These are phyloP conservation scores for Nibea albiflora DNA, from an alignment of 2,113 vertebrate species.

Conservation along the genomic window DNA sequence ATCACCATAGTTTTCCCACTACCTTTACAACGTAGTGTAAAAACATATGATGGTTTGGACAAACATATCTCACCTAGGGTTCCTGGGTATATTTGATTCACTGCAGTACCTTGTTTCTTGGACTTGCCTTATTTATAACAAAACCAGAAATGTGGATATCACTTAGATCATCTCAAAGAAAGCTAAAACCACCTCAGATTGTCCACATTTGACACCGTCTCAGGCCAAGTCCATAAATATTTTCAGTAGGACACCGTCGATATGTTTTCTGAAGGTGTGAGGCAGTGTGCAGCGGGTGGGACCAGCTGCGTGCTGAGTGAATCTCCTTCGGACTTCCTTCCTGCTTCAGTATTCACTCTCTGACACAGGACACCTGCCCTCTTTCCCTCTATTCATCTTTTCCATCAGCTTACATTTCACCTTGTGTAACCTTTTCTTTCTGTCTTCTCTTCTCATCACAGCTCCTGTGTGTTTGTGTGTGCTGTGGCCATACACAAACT, in stretches of 20 bases:
- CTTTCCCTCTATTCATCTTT: slow-evolving; percentile 4
- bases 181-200: neutral
- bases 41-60: neutral
- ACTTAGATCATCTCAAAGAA: neutral
- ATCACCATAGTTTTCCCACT: neutral
- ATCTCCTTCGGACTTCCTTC: slow-evolving; percentile 35
- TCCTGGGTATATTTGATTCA: neutral
- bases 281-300: neutral
- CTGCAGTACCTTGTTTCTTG: neutral
- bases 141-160: neutral
- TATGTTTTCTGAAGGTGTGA: slow-evolving; percentile 5
- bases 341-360: slow-evolving; percentile 8
- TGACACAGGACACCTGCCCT: slow-evolving; percentile 10
- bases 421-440: neutral
- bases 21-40: neutral
- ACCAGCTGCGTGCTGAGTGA: slow-evolving; percentile 1
- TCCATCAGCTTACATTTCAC: slow-evolving; percentile 16
- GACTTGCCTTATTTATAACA: neutral
- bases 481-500: neutral
- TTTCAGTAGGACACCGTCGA: slow-evolving; percentile 9
- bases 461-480: neutral
- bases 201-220: neutral
- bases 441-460: neutral
- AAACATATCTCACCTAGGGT: neutral
- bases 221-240: neutral